Conservation (phyloP, 1,140 invertebrate genomes). For the Drosophila nigromelanica region DNA sequence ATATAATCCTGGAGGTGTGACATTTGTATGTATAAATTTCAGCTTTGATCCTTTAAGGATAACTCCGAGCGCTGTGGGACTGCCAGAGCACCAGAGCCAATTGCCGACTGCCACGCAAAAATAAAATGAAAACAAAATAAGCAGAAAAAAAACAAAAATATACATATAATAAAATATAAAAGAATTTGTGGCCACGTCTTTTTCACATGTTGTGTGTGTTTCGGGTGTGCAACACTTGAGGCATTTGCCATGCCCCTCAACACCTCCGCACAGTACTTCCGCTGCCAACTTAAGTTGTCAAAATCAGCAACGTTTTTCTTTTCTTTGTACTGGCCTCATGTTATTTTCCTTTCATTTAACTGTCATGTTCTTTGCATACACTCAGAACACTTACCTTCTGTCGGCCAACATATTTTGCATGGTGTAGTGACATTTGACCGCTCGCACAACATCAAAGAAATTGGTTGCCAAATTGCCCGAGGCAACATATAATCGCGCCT, state of each 20-base stretch:
- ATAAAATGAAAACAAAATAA: constrained; percentile 36
- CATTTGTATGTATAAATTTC: constrained; percentile 77
- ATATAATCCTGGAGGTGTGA: constrained; percentile 75
- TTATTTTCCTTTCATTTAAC: constrained; percentile 73
- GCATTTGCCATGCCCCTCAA: constrained; percentile 22
- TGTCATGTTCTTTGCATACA: constrained; percentile 68
- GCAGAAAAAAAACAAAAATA: constrained; percentile 21
- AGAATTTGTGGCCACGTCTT: constrained; percentile 48
- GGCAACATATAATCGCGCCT: constrained; percentile 41
- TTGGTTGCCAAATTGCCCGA: constrained; percentile 18
- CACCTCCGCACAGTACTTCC: constrained; percentile 32
- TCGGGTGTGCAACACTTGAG: constrained; percentile 33
- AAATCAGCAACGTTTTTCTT: constrained; percentile 62
- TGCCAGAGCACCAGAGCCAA: constrained; percentile 49
- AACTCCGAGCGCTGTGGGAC: constrained; percentile 52
- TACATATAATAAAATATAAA: constrained; percentile 35
- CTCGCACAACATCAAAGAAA: constrained; percentile 49
- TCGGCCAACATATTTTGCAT: constrained; percentile 19
- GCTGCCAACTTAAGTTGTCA: constrained; percentile 73
- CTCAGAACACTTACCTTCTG: constrained; percentile 8
- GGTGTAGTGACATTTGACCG: constrained; percentile 72
- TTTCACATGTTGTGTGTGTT: constrained; percentile 24
- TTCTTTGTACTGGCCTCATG: constrained; percentile 27
- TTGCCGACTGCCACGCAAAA: constrained; percentile 49
- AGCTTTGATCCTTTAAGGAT: constrained; percentile 82